Evolutionary conservation across 1,140 invertebrate species (phyloP), one percentile per base, ranked within the genome.

Genomic region (Fopius arisanus): DNA sequence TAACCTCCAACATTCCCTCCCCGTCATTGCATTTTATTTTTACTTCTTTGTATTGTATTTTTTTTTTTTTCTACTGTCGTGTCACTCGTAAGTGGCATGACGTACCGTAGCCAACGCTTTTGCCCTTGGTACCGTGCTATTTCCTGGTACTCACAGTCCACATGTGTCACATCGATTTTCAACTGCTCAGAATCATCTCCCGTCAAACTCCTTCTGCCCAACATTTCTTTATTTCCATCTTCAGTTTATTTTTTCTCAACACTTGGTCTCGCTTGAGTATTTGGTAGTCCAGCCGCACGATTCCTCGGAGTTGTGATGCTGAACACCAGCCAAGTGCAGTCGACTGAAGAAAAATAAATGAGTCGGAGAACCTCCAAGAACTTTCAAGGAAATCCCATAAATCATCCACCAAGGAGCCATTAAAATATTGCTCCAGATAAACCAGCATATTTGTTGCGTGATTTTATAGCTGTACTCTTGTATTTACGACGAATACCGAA

Each of bases 151-250:
- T 72, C 66, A 12, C 70, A 66, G 63, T 51, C 43, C 59, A 70
- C 62, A 63, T 59, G 69, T 72, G 74, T 68, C 74, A 72, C 74
- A 75, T 75, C 48, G 74, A 75, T 75, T 72, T 72, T 72, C 63
- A 62, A 51, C 9, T 59, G 54, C 26, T 19, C 54, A 59, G 14
- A 12, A 48, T 48, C 43, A 48, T 48, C 43, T 48, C 43, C 43
- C 16, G 7, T 48, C 43, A 19, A 48, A 48, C 43, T 7, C 33
- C 43, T n/a, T 67, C 16, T 21, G 16, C 19, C 33, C 21, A 12
- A 23, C 16, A 48, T 48, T 48, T 19, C 14, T 48, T 19, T 48
- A 16, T 48, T 48, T 48, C 43, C 14, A 48, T 19, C 43, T 48
- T 14, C 7, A 19, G 10, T 26, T 28, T 19, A 4, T 59, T 48